These are phyloP conservation scores for Schlechtendalia chinensis DNA, from an alignment of 1,140 invertebrate species.

Conservation along the genomic window DNA sequence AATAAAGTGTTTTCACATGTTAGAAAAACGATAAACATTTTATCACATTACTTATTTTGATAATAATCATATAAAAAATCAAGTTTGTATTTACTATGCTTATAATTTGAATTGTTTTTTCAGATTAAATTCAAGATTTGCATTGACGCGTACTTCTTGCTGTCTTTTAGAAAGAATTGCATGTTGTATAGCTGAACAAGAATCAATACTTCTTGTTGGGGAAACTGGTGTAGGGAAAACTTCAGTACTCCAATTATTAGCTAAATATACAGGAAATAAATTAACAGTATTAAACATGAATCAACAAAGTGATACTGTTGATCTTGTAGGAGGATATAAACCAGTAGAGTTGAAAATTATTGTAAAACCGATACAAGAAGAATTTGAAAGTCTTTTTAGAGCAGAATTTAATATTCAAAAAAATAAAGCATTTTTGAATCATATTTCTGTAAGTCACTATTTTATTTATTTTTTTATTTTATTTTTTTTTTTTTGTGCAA, in stretches of 20 bases:
- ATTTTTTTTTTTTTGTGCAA: neutral
- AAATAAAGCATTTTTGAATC: constrained; percentile 81
- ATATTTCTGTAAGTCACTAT: constrained; percentile 59
- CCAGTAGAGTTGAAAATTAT: constrained; percentile 88
- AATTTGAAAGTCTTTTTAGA: constrained; percentile 83
- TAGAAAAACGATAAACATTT: too few relatives aligned
- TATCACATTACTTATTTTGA: neutral
- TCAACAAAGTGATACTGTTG: constrained; percentile 95
- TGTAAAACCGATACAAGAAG: constrained; percentile 75
- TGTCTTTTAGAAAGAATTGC: constrained; percentile 84
- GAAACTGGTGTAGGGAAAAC: constrained; percentile 99
- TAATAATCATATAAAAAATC: too few relatives aligned
- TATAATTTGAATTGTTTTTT: too few relatives aligned
- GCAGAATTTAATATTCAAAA: constrained; percentile 74
- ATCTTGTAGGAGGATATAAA: constrained; percentile 96
- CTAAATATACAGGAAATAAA: constrained; percentile 76
- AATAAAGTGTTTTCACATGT: too few relatives aligned
- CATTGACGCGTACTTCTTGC: constrained; percentile 74
- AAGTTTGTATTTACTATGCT: too few relatives aligned
- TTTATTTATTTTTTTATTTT: too few relatives aligned
- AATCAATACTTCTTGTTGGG: constrained; percentile 92
- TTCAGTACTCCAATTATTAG: constrained; percentile 90
- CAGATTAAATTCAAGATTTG: constrained; percentile 64
- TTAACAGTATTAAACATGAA: constrained; percentile 98
- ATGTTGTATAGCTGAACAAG: constrained; percentile 75